Base-by-base conservation (phyloP, 2,888 invertebrate genomes). In the Cyclophora albipunctata region DNA sequence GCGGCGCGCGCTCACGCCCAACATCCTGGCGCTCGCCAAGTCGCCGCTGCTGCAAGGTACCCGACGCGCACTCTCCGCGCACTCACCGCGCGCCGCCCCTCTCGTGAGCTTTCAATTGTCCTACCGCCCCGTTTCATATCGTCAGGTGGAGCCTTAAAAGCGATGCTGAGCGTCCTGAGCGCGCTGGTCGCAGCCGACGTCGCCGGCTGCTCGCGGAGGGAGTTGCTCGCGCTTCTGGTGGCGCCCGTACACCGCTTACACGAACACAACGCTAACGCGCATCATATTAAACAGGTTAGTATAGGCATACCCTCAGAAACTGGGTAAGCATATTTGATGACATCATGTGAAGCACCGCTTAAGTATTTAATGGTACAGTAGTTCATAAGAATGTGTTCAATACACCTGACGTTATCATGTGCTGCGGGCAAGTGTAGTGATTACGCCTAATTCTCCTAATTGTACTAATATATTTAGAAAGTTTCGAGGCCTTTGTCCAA, bases 131-230 rank as follows among this genome's bases (percentile, higher is more conserved):
- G 3, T 34, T 45, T 5, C 20, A 7, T 34, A 35, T 34, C 7
- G 4, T n/a, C 57, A 95, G 96, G 98, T 40, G 95, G 95, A 3
- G 98, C 98, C 0, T 89, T 99, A 49, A 93, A 92, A 66, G 95
- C 98, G 4, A 94, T 98, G 90, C 88, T 98, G 58, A 96, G 97
- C 63, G 95, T 98, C 64, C 95, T 99, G 75, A 94, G 96, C 82
- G 95, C 97, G n/a, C 82, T 99, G 56, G 97, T 98, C 6, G 90
- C 92, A 64, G 95, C 95, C 5, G 93, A 94, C 69, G 90, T 96
- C 60, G 92, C 95, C 51, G 93, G 95, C 7, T 91, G 96, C 59
- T 92, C 93, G 34, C 96, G 96, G 63, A 92, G 94, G 59, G 94
- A 96, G 62, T 87, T 99, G 51, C 84, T 98, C 42, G 90, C 92